Percentiles rank a stretch among this genome's conserved stretches.
Evolutionary conservation across 2,113 vertebrate genomes (phyloP).

Genomic region (Lepisosteus osseus): DNA sequence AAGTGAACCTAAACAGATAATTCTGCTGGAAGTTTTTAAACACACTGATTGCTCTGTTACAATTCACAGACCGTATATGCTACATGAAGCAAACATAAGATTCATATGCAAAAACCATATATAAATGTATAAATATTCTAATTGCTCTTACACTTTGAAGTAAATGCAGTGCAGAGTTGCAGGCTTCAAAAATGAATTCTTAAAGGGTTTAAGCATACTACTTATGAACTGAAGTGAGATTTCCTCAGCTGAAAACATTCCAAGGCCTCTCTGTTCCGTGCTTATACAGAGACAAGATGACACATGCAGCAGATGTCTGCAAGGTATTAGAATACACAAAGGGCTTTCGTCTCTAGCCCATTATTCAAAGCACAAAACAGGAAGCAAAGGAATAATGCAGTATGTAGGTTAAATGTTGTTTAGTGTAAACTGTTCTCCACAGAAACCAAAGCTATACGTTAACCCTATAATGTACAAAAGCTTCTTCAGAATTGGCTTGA

Average conservation of each 20-base stretch:
- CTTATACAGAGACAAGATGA: slow-evolving; percentile 78
- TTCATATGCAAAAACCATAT: too few species aligned
- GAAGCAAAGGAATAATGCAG: slow-evolving; percentile 60
- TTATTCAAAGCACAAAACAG: slow-evolving; percentile 61
- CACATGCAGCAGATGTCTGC: slow-evolving; percentile 83
- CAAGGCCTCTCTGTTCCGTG: slow-evolving; percentile 75
- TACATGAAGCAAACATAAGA: too few species aligned
- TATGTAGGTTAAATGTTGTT: slow-evolving; percentile 53
- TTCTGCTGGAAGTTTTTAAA: too few species aligned
- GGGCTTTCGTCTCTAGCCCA: slow-evolving; percentile 77
- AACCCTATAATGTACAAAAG: slow-evolving; percentile 33
- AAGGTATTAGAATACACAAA: slow-evolving; percentile 77
- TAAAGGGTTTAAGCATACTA: slow-evolving; percentile 49
- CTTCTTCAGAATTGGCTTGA: too few species aligned
- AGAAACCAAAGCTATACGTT: slow-evolving; percentile 39
- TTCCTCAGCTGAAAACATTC: slow-evolving; percentile 84
- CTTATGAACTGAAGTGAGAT: slow-evolving; percentile 73
- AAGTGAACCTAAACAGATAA: too few species aligned
- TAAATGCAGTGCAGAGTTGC: not conserved
- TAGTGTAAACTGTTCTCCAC: slow-evolving; percentile 49
- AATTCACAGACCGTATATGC: too few species aligned
- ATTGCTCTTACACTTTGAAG: too few species aligned
- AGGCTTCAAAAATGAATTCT: too few species aligned
- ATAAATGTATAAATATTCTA: too few species aligned
- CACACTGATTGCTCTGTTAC: too few species aligned